Conservation (phyloP, 2,113 vertebrate genomes). For the Tenebrosternarchus preto region DNA sequence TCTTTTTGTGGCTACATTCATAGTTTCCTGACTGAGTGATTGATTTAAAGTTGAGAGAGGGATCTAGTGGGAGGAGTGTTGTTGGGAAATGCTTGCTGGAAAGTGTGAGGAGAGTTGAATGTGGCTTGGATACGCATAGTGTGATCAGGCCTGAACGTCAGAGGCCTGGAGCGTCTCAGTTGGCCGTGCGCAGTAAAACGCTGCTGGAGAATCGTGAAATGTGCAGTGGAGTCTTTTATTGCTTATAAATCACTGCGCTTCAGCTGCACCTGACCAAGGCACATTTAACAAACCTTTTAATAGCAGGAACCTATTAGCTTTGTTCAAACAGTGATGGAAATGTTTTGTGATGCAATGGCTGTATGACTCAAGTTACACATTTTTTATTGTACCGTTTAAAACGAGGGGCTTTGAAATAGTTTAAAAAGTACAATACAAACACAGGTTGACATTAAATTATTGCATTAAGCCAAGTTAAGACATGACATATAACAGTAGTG, state of each 20-base stretch:
- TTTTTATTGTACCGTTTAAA: too few relatives aligned
- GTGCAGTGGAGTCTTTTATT: constrained; percentile 31
- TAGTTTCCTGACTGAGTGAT: too few relatives aligned
- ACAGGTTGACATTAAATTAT: too few relatives aligned
- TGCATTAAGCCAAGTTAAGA: too few relatives aligned
- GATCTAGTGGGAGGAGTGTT: neutral
- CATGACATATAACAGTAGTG: neutral
- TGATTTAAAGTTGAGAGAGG: neutral
- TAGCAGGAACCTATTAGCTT: constrained; percentile 25
- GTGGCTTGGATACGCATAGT: neutral
- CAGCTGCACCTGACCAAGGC: constrained; percentile 25
- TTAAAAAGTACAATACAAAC: too few relatives aligned
- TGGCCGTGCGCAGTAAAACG: constrained; percentile 23
- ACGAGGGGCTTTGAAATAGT: too few relatives aligned
- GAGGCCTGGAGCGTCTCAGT: neutral
- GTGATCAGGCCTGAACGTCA: neutral
- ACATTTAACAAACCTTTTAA: constrained; percentile 41
- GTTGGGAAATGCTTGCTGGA: neutral
- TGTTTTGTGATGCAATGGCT: too few relatives aligned
- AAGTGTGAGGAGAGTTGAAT: neutral
- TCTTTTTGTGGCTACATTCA: too few relatives aligned
- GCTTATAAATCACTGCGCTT: constrained; percentile 41
- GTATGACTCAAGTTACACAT: too few relatives aligned
- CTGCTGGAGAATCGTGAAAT: constrained; percentile 7
- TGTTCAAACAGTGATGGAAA: neutral